Conservation (phyloP, 2,888 invertebrate genomes). For the Ennomos erosarius region DNA sequence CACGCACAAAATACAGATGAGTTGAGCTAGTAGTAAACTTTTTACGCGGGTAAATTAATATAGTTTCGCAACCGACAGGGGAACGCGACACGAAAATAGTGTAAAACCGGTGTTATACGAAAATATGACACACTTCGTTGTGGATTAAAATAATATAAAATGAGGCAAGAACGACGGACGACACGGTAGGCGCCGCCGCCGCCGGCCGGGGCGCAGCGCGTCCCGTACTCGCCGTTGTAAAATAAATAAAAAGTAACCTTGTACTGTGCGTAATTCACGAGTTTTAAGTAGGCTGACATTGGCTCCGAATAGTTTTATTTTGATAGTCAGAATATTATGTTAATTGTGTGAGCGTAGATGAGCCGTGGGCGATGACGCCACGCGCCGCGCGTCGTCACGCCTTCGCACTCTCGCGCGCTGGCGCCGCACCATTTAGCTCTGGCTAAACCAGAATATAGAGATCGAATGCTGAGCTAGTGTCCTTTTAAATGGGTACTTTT, state of each 20-base stretch:
- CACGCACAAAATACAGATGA: background rate
- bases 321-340: constrained; percentile 29
- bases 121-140: constrained; percentile 69
- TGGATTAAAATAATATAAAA: constrained; percentile 75
- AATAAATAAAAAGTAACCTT: constrained; percentile 48
- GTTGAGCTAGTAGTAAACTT: constrained; percentile 4
- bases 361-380: constrained; percentile 20
- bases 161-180: constrained; percentile 44
- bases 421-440: background rate
- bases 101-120: constrained; percentile 54
- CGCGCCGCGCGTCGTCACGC: constrained; percentile 21
- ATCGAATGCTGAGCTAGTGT: too few species aligned
- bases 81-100: constrained; percentile 54
- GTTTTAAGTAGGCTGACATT: constrained; percentile 47
- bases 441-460: too few species aligned
- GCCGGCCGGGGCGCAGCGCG: constrained; percentile 35
- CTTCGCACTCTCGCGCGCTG: constrained; percentile 4
- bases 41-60: constrained; percentile 18
- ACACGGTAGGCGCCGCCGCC: constrained; percentile 41
- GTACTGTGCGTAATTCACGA: constrained; percentile 48
- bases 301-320: constrained; percentile 48
- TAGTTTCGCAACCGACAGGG: constrained; percentile 42
- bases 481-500: too few species aligned
- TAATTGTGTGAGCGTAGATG: constrained; percentile 30
- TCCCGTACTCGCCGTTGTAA: constrained; percentile 22